phyloP scores from a whole-genome alignment of 2,797 vertebrate species.

The Eidolon dupreanum region DNA sequence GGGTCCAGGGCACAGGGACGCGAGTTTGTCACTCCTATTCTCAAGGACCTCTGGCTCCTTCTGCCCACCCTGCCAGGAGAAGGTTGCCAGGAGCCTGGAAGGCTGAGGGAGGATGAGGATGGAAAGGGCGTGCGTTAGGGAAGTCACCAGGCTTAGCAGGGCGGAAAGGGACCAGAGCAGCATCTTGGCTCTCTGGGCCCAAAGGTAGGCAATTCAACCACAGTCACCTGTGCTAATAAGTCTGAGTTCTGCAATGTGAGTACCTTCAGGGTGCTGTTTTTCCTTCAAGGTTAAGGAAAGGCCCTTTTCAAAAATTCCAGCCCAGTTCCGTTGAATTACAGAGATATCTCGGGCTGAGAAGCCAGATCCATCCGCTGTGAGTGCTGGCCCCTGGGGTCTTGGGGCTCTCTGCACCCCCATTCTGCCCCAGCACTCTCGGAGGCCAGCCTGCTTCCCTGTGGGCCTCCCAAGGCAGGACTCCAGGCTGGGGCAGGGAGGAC shows the following conservation, averaged over 20 bases:
- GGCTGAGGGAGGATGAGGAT: not conserved
- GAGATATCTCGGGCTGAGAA: not conserved
- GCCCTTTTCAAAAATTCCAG: not conserved
- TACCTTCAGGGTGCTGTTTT: not conserved
- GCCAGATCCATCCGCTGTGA: not conserved
- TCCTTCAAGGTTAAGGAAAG: not conserved
- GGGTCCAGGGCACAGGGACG: no score
- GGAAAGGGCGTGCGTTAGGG: accelerated
- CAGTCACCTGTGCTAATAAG: not conserved
- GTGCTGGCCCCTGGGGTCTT: not conserved
- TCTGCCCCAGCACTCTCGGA: accelerated
- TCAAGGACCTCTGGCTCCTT: not conserved
- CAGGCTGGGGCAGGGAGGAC: accelerated
- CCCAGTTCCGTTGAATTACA: not conserved
- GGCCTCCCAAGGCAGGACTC: not conserved
- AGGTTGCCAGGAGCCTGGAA: not conserved
- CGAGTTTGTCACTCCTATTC: not conserved
- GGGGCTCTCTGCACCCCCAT: not conserved
- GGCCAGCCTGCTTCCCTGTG: accelerated
- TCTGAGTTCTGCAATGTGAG: not conserved
- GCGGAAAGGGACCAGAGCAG: not conserved
- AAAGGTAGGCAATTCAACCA: no score
- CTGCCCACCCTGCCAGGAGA: not conserved
- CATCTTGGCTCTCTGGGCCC: not conserved
- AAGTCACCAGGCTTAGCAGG: not conserved